Conservation (phyloP, 2,797 vertebrate genomes). For the Myotis findleyi region DNA sequence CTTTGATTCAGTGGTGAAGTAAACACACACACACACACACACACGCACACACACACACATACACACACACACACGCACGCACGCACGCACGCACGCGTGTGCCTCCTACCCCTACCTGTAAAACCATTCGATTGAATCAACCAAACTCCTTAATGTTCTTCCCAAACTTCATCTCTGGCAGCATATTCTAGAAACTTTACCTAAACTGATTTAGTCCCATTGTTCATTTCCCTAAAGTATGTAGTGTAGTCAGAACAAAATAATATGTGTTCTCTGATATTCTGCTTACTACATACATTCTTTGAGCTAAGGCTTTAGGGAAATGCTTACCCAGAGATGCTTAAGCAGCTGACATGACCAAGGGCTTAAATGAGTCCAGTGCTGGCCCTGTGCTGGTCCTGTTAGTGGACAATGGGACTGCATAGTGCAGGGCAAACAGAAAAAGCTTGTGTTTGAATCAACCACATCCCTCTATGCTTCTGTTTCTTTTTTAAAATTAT, state of each 20-base stretch:
- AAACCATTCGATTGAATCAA: not conserved
- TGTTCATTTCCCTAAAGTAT: not conserved
- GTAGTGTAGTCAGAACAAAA: not conserved
- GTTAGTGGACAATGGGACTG: not conserved
- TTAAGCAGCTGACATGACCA: not conserved
- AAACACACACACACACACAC: not conserved
- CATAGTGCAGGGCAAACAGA: not conserved
- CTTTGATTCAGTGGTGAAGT: not conserved
- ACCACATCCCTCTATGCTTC: not conserved
- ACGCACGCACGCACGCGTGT: too few relatives aligned
- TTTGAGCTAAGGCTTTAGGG: not conserved
- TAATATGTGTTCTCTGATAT: not conserved
- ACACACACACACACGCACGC: too few relatives aligned
- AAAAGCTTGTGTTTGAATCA: not conserved
- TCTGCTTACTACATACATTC: not conserved
- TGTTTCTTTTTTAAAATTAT: not conserved
- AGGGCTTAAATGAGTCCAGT: not conserved
- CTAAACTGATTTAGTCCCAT: not conserved
- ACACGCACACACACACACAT: too few relatives aligned
- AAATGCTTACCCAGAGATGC: rapidly evolving
- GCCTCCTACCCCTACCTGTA: not conserved
- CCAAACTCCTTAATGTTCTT: not conserved
- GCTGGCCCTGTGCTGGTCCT: too few relatives aligned
- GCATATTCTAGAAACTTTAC: not conserved
- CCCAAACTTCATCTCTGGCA: not conserved